Conservation (phyloP, 1,140 invertebrate species). For the Steinernema khuongi region DNA sequence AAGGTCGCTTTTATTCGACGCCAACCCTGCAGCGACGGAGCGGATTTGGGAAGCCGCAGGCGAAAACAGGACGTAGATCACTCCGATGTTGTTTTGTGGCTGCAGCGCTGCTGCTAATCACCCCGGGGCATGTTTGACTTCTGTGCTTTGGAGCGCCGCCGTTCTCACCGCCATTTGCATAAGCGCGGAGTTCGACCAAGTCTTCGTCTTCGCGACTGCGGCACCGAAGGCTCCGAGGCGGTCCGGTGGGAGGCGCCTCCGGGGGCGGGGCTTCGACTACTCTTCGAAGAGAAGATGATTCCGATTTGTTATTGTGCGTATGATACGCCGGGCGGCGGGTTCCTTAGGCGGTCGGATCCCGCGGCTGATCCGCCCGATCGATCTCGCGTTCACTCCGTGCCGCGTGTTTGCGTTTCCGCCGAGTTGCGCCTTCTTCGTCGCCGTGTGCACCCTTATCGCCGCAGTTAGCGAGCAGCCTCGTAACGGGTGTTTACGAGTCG, state of each 20-base stretch:
- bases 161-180: background rate
- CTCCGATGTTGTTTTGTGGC: constrained; percentile 6
- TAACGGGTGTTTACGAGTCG: constrained; percentile 12
- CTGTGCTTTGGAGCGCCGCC: background rate
- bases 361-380: too few relatives aligned
- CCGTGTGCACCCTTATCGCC: constrained; percentile 12
- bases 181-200: background rate
- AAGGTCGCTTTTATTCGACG: background rate
- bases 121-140: background rate
- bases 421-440: background rate
- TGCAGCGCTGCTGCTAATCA: background rate
- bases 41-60: background rate
- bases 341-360: too few relatives aligned
- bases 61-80: background rate
- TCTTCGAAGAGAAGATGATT: background rate
- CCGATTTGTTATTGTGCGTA: constrained; percentile 13
- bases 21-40: too few relatives aligned
- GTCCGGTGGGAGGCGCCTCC: background rate
- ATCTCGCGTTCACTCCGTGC: too few relatives aligned
- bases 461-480: constrained; percentile 19
- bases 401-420: too few relatives aligned
- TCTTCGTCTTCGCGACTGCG: background rate
- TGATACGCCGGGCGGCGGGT: background rate
- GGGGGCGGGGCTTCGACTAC: background rate
- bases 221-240: background rate